A percentile compares a stretch with the other conserved stretches of the same genome.
Evolutionary conservation across 2,797 vertebrate species (phyloP).

Genomic region (Sciaenops ocellatus): DNA sequence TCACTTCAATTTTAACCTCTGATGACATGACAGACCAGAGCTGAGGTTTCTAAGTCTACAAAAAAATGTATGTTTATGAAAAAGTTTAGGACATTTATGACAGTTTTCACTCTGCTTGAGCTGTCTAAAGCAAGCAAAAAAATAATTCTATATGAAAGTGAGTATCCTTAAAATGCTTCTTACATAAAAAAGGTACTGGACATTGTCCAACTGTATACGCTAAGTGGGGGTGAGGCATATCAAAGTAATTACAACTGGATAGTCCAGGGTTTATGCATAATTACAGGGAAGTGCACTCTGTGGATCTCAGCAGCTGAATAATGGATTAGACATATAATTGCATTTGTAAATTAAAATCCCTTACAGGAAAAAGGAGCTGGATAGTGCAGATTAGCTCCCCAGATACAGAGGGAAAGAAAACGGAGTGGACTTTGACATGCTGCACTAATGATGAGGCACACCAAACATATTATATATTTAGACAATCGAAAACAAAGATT

Average conservation of each 20-base stretch:
- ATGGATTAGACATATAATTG: constrained; percentile 85
- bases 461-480: background rate
- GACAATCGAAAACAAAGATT: background rate
- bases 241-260: constrained; percentile 82
- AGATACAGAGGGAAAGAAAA: constrained; percentile 39
- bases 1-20: background rate
- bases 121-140: background rate
- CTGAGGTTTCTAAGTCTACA: background rate
- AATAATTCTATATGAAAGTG: background rate
- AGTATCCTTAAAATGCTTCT: constrained; percentile 18
- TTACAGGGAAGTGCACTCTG: constrained; percentile 66
- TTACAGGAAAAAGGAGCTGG: constrained; percentile 53
- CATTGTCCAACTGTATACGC: constrained; percentile 40
- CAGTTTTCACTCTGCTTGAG: background rate
- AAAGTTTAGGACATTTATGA: background rate
- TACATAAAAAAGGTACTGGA: constrained; percentile 28
- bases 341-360: constrained; percentile 88
- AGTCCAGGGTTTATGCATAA: constrained; percentile 81
- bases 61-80: background rate
- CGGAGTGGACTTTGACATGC: constrained; percentile 1
- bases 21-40: background rate
- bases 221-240: constrained; percentile 46
- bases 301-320: constrained; percentile 79
- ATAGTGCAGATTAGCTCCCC: constrained; percentile 57
- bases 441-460: constrained; percentile 17